Percentiles rank a stretch among this genome's conserved stretches.
Conservation (phyloP, 2,888 invertebrate genomes). For the Mesochorus sp. region DNA sequence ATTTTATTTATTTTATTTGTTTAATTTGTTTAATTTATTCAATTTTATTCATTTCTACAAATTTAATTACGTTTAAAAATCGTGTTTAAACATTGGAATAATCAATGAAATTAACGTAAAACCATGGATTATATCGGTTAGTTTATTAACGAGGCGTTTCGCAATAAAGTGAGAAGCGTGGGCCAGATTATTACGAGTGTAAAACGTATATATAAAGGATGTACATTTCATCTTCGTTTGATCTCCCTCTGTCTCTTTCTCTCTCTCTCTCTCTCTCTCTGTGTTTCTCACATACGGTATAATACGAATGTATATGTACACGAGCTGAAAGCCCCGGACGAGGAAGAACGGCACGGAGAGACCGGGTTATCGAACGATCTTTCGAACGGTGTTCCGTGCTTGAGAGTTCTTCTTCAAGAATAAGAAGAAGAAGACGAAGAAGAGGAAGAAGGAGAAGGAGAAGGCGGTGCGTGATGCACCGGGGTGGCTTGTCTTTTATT, state of each 20-base stretch:
- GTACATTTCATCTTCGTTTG: slow-evolving; percentile 21
- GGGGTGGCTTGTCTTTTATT: slow-evolving; percentile 52
- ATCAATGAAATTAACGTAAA: too few species aligned
- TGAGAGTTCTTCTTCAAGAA: slow-evolving; percentile 56
- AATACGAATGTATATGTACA: too few species aligned
- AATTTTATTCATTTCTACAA: too few species aligned
- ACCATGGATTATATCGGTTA: too few species aligned
- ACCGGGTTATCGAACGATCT: slow-evolving; percentile 73
- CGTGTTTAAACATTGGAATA: too few species aligned
- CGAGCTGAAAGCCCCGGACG: slow-evolving; percentile 63
- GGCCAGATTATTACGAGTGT: slow-evolving; percentile 47
- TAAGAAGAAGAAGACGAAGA: slow-evolving; percentile 13
- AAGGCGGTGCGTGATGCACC: slow-evolving; percentile 56
- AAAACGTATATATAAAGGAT: background rate
- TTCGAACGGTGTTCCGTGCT: slow-evolving; percentile 63
- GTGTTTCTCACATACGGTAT: too few species aligned
- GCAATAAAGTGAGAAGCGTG: slow-evolving; percentile 66
- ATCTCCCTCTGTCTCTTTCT: slow-evolving; percentile 7
- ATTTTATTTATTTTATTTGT: too few species aligned
- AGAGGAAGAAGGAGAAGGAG: slow-evolving; percentile 32
- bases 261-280: too few species aligned
- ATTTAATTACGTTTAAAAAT: too few species aligned
- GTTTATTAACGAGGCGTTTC: slow-evolving; percentile 74
- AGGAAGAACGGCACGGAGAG: slow-evolving; percentile 67
- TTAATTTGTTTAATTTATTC: too few species aligned